Evolutionary conservation across 2,113 vertebrate species (phyloP), one percentile per base, ranked within the genome.

Genomic region (Poeciliopsis prolifica): DNA sequence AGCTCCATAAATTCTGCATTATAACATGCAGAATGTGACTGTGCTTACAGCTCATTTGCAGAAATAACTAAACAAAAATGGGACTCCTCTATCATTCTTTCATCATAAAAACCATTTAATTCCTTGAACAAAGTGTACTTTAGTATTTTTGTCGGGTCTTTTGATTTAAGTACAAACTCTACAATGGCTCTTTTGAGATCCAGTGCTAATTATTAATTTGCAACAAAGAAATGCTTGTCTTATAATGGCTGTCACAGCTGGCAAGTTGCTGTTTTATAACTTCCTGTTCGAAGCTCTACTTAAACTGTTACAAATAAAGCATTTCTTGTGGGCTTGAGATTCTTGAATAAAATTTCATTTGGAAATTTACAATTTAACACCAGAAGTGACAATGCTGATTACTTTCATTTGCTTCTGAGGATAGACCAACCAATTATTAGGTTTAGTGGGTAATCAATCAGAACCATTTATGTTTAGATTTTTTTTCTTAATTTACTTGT

Each of bases 221-320:
- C 33, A 48, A 31, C 17, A 28, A 66, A 71, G 68, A 70, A 80
- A 73, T 78, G 37, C 9, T 60, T 64, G 65, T 15, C 33, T 8
- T 66, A 77, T 69, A 75, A 82, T 65, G 63, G 72, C 35, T 1
- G 15, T 78, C 79, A 70, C 68, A 84, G 82, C 61, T 65, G 70
- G 35, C 66, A 30, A 77, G 82, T 74, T 6, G 14, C 61, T 76
- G 63, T 85, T 87, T 87, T 86, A 84, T 42, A 65, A 80, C 87
- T 81, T 90, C 80, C 81, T 82, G 87, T 72, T 68, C 35, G 65
- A 0, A 71, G n/a, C 65, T 66, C 67, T 80, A 72, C 72, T 74
- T 48, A 42, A 61, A 77, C 77, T 61, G 67, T 71, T 24, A 75
- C 75, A 86, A 79, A 75, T 76, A 80, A 64, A 74, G 68, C 67